Conservation (phyloP, 2,888 invertebrate species). For the Tachina lurida region DNA sequence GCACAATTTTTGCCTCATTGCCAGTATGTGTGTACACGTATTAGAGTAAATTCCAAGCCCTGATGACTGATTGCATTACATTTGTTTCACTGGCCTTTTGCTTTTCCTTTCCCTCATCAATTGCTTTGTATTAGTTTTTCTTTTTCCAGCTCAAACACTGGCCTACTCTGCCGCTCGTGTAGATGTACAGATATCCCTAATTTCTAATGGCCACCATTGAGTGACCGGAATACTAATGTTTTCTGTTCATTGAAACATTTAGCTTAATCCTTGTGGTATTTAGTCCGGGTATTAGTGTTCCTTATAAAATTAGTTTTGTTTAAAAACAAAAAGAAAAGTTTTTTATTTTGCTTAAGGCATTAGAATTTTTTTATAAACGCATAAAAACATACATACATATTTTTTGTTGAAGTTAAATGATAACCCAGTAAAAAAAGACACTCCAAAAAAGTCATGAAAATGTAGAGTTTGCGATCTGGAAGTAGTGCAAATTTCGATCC, state of each 20-base stretch:
- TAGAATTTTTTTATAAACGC: not conserved
- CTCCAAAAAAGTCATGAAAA: too few relatives aligned
- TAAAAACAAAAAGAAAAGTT: not conserved
- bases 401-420: constrained; percentile 15
- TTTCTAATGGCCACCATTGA: constrained; percentile 22
- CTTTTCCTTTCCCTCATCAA: constrained; percentile 21
- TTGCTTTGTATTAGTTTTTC: not conserved
- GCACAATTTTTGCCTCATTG: not conserved
- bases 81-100: constrained; percentile 76
- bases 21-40: not conserved
- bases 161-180: not conserved
- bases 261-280: constrained; percentile 64
- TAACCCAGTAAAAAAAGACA: too few relatives aligned
- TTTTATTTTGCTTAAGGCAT: not conserved
- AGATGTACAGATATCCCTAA: not conserved
- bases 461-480: too few relatives aligned
- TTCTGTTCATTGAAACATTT: constrained; percentile 60
- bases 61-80: constrained; percentile 77
- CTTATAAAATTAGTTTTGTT: constrained; percentile 74
- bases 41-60: constrained; percentile 10
- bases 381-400: not conserved
- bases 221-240: constrained; percentile 69
- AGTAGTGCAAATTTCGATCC: too few relatives aligned
- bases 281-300: constrained; percentile 68
- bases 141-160: not conserved